Conservation (phyloP, 2,888 invertebrate species). For the Drosophila macrothrix region DNA sequence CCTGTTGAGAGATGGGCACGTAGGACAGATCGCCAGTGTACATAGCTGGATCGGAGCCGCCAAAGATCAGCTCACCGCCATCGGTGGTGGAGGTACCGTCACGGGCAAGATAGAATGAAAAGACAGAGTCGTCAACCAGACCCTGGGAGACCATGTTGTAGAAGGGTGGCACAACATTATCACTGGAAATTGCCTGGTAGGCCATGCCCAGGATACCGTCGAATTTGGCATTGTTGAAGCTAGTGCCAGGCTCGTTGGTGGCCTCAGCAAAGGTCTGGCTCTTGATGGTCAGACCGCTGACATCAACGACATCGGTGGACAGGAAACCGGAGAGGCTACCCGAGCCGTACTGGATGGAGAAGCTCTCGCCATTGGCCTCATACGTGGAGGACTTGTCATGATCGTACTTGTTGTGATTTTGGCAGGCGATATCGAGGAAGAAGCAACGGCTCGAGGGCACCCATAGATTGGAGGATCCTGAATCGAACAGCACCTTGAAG, state of each 20-base stretch:
- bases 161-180: conserved; percentile 94
- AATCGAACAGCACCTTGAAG: conserved; percentile 98
- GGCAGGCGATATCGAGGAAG: conserved; percentile 90
- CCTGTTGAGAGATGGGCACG: conserved; percentile 91
- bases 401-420: conserved; percentile 98
- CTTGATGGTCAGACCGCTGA: conserved; percentile 89
- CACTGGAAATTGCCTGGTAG: conserved; percentile 93
- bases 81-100: conserved; percentile 85
- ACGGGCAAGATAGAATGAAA: conserved; percentile 95
- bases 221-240: conserved; percentile 98
- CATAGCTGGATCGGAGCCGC: conserved; percentile 95
- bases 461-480: conserved; percentile 99
- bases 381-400: conserved; percentile 92
- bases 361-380: conserved; percentile 93
- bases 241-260: conserved; percentile 94
- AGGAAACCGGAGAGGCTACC: conserved; percentile 98
- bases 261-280: conserved; percentile 98
- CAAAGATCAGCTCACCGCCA: conserved; percentile 93
- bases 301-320: conserved; percentile 92
- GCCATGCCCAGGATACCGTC: conserved; percentile 98
- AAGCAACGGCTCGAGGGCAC: conserved; percentile 98
- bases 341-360: conserved; percentile 96
- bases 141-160: conserved; percentile 94
- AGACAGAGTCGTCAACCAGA: conserved; percentile 89
- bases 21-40: conserved; percentile 89